Percentiles rank a stretch among this genome's conserved stretches.
Evolutionary conservation across 2,113 vertebrate species (phyloP).

Genomic region (Pelvicachromis taeniatus): DNA sequence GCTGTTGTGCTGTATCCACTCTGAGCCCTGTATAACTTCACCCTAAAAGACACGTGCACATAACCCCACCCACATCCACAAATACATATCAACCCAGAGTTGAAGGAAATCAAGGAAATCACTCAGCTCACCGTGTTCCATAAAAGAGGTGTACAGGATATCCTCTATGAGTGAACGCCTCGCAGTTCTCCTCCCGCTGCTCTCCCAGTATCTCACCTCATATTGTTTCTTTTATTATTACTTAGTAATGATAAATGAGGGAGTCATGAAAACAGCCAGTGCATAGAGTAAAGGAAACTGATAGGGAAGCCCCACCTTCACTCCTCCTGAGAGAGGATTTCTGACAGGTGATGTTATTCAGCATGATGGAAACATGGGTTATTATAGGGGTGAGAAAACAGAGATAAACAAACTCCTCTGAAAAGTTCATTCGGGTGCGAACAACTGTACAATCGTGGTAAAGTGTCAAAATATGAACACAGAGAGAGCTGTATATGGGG

Average conservation of each 20-base stretch:
- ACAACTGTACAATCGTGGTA: background rate
- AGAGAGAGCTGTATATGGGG: background rate
- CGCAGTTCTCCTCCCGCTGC: conserved; percentile 11
- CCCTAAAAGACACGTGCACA: background rate
- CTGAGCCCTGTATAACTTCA: background rate
- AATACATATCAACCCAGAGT: conserved; percentile 20
- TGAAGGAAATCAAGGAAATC: conserved; percentile 43
- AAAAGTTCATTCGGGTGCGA: background rate
- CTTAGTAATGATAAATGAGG: conserved; percentile 38
- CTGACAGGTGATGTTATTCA: conserved; percentile 51
- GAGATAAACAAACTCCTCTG: background rate
- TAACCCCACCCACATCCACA: background rate
- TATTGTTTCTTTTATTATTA: conserved; percentile 56
- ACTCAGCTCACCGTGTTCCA: conserved; percentile 48
- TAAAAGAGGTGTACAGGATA: conserved; percentile 63
- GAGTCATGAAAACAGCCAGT: conserved; percentile 14
- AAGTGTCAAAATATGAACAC: background rate
- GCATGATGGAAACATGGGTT: conserved; percentile 23
- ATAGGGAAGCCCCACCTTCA: conserved; percentile 44
- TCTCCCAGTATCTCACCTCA: conserved; percentile 32
- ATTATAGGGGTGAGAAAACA: background rate
- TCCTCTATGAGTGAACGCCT: conserved; percentile 67
- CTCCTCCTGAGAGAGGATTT: conserved; percentile 5
- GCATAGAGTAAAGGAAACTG: conserved; percentile 29
- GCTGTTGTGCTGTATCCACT: background rate